Evolutionary conservation across 2,888 invertebrate genomes (phyloP).

Genomic region (Lasioglossum figueresi): DNA sequence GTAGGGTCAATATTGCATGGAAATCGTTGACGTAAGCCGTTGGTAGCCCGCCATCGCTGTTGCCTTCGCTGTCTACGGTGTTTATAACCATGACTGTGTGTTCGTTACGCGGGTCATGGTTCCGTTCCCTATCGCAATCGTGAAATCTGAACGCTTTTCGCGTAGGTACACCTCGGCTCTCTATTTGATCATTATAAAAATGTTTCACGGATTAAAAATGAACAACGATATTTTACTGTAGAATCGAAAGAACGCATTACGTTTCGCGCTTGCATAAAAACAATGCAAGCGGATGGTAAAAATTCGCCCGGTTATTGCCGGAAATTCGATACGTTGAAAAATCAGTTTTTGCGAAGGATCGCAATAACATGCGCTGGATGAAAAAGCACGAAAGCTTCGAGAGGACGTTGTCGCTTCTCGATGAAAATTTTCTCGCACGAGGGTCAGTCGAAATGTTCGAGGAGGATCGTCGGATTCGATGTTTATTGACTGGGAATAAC

Average conservation of each 20-base stretch:
- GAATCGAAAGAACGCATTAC: too few species aligned
- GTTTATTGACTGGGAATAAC: neutral
- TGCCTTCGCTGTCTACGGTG: slow-evolving; percentile 48
- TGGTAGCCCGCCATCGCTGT: slow-evolving; percentile 32
- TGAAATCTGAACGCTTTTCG: slow-evolving; percentile 1
- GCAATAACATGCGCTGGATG: neutral
- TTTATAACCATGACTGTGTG: slow-evolving; percentile 43
- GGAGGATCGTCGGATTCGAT: neutral
- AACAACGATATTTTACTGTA: neutral
- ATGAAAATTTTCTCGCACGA: neutral
- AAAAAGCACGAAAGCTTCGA: neutral
- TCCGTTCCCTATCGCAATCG: slow-evolving; percentile 31
- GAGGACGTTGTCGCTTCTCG: neutral
- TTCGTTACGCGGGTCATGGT: slow-evolving; percentile 52
- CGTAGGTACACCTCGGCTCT: neutral
- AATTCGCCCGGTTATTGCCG: neutral
- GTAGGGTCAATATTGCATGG: slow-evolving; percentile 59
- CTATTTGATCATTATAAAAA: neutral
- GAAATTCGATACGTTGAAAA: neutral
- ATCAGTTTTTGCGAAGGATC: neutral
- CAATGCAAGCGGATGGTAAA: neutral
- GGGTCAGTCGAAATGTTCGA: neutral
- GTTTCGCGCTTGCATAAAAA: neutral
- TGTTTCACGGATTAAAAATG: neutral
- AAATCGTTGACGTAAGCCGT: slow-evolving; percentile 59